A percentile compares a stretch with the other conserved stretches of the same genome.
Evolutionary conservation across 2,888 invertebrate genomes (phyloP).

Genomic region (Campoplex nolae): DNA sequence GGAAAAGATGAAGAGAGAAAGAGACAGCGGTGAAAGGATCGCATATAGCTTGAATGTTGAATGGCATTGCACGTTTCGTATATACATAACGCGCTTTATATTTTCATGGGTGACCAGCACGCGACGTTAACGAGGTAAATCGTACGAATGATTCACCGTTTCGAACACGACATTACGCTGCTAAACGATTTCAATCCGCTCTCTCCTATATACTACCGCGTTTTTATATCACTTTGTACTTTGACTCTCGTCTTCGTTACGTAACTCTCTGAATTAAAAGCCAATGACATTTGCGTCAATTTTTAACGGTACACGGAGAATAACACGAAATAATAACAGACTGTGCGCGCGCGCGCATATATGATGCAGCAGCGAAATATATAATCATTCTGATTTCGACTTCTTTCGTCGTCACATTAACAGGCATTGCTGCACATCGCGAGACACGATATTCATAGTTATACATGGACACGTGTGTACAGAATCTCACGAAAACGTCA

Average conservation of each 20-base stretch:
- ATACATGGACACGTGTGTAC: not conserved
- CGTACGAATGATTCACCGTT: constrained; percentile 51
- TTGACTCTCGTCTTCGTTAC: constrained; percentile 2
- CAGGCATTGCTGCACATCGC: constrained; percentile 21
- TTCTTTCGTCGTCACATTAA: constrained; percentile 31
- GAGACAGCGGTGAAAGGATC: constrained; percentile 62
- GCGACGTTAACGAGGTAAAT: constrained; percentile 62
- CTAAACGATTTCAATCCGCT: constrained; percentile 26
- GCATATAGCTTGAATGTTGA: constrained; percentile 48
- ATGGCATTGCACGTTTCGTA: constrained; percentile 6
- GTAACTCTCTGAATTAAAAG: constrained; percentile 32
- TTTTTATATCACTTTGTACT: constrained; percentile 15
- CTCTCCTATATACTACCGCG: not conserved
- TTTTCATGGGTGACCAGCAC: constrained; percentile 62
- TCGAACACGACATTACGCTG: constrained; percentile 26
- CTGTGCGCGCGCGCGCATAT: not conserved
- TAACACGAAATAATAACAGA: constrained; percentile 23
- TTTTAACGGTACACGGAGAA: constrained; percentile 25
- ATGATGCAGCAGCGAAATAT: constrained; percentile 7
- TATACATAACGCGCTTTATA: constrained; percentile 34
- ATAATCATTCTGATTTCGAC: constrained; percentile 34
- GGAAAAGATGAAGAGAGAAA: constrained; percentile 44
- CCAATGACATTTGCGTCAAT: constrained; percentile 45
- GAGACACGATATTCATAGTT: constrained; percentile 2
- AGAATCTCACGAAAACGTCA: not conserved